These are phyloP conservation scores for Adoxophyes honmai DNA, from an alignment of 1,140 invertebrate genomes.

Conservation along the genomic window DNA sequence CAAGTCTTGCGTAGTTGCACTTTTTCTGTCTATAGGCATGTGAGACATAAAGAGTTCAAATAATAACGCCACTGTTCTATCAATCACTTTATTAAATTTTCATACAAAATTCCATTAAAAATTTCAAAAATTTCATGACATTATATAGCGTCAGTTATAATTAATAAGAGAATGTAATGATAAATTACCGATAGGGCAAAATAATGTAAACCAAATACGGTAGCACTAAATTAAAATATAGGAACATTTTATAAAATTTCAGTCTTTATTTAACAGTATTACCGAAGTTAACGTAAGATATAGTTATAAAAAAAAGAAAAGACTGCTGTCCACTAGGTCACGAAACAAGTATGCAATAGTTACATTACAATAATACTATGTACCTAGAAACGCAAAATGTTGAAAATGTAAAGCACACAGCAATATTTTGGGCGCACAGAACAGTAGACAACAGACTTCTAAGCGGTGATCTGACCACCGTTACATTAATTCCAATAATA, in stretches of 20 bases:
- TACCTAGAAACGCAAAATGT: slow-evolving; percentile 15
- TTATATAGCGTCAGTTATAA: slow-evolving; percentile 73
- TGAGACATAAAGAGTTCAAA: slow-evolving; percentile 32
- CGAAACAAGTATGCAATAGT: not conserved
- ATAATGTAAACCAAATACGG: slow-evolving; percentile 63
- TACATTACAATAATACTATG: slow-evolving; percentile 14
- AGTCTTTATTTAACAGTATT: slow-evolving; percentile 72
- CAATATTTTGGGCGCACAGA: slow-evolving; percentile 19
- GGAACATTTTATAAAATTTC: slow-evolving; percentile 75
- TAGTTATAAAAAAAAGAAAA: slow-evolving; percentile 52
- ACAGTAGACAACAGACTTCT: slow-evolving; percentile 70
- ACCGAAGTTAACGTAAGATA: slow-evolving; percentile 69
- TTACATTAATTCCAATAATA: slow-evolving; percentile 43
- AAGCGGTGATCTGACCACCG: slow-evolving; percentile 69
- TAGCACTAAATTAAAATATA: slow-evolving; percentile 76
- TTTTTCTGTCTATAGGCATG: no score
- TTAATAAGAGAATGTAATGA: slow-evolving; percentile 69
- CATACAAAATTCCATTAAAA: slow-evolving; percentile 75
- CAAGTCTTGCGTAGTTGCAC: no score
- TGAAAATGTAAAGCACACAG: slow-evolving; percentile 16
- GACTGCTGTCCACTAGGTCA: slow-evolving; percentile 51
- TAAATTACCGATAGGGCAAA: slow-evolving; percentile 61
- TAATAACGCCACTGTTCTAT: slow-evolving; percentile 62
- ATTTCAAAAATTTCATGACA: slow-evolving; percentile 73
- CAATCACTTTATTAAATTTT: slow-evolving; percentile 73